Evolutionary conservation across 2,797 vertebrate species (phyloP).

Genomic region (Sebastes cheni): DNA sequence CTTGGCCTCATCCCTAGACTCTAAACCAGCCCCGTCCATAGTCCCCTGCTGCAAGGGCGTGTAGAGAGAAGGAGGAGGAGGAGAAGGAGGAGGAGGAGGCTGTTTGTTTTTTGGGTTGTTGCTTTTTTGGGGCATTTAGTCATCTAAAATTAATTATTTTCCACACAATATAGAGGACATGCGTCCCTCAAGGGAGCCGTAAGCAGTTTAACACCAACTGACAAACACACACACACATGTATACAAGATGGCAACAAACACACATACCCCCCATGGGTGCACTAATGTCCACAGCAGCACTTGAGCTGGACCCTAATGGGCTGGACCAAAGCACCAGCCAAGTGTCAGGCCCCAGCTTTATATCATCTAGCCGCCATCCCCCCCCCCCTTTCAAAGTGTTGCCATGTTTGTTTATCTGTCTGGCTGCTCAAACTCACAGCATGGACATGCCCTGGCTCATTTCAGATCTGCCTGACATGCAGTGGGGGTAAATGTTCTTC

Average conservation of each 20-base stretch:
- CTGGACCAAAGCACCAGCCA: constrained; percentile 61
- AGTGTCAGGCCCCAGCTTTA: constrained; percentile 61
- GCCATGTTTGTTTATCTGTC: constrained; percentile 73
- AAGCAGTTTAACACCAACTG: constrained; percentile 51
- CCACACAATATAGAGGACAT: constrained; percentile 59
- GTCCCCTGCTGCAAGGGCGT: constrained; percentile 52
- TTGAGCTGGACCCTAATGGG: constrained; percentile 70
- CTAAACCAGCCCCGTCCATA: constrained; percentile 50
- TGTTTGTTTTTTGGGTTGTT: constrained; percentile 41
- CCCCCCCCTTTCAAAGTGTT: constrained; percentile 66
- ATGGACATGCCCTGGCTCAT: constrained; percentile 68
- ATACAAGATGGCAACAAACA: constrained; percentile 68
- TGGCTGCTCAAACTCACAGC: constrained; percentile 64
- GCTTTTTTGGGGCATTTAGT: constrained; percentile 61
- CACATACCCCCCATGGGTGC: constrained; percentile 56
- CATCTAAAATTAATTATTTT: constrained; percentile 68
- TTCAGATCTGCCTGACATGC: constrained; percentile 73
- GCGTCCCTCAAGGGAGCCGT: constrained; percentile 62
- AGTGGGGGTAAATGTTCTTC: constrained; percentile 82
- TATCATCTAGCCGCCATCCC: constrained; percentile 32
- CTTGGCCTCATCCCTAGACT: constrained; percentile 72
- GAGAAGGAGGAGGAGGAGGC: constrained; percentile 7
- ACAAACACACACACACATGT: constrained; percentile 54
- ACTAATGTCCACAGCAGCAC: constrained; percentile 73
- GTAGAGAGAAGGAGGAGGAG: neutral